These are phyloP conservation scores for Ceuthmochares aereus DNA, from an alignment of 2,113 vertebrate genomes.

Conservation along the genomic window DNA sequence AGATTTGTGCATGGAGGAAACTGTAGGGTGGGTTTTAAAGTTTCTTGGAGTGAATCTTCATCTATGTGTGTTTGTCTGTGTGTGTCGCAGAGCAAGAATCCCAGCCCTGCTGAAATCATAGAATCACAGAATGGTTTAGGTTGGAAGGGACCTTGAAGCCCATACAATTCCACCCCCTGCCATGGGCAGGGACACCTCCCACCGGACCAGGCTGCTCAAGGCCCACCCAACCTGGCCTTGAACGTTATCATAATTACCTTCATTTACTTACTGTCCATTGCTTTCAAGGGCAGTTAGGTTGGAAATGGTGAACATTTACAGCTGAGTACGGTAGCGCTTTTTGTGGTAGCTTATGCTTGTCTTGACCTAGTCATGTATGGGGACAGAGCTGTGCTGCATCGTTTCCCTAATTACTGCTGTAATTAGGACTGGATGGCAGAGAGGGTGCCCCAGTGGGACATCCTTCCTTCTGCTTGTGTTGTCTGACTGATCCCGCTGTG, in stretches of 20 bases:
- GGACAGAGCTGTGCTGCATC: accelerated
- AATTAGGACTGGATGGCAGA: neutral
- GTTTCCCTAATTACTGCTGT: neutral
- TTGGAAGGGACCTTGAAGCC: no score
- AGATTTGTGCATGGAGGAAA: neutral
- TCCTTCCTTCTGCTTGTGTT: neutral
- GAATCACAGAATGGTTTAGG: no score
- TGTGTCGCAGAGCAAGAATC: neutral
- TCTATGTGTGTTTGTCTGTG: neutral
- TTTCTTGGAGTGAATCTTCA: neutral
- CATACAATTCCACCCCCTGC: no score
- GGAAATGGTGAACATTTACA: neutral
- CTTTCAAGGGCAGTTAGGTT: neutral
- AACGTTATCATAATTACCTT: neutral
- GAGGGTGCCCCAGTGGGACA: neutral
- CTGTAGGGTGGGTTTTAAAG: neutral
- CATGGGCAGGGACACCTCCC: no score
- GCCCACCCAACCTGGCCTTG: no score
- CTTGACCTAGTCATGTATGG: neutral
- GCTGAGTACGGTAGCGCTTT: neutral
- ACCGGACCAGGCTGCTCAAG: no score
- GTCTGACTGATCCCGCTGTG: neutral
- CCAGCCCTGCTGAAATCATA: neutral
- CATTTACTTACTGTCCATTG: neutral
- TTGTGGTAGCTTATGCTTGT: neutral